Conservation (phyloP, 2,113 vertebrate genomes). For the Chunga burmeisteri region DNA sequence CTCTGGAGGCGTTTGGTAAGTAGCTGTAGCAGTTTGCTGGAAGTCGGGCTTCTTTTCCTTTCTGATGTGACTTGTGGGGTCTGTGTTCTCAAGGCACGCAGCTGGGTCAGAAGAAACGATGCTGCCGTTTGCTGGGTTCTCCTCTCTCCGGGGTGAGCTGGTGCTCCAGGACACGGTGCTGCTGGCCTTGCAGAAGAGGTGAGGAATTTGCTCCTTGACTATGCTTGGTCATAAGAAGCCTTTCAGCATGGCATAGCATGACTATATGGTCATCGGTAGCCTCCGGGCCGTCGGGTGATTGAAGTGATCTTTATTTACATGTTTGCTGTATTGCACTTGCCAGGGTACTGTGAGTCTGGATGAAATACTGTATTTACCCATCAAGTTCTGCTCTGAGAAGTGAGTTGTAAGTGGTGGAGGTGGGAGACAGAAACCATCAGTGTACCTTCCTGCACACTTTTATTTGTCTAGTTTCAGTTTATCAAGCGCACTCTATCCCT, state of each 20-base stretch:
- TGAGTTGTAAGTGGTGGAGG: neutral
- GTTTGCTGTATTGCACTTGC: neutral
- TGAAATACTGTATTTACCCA: neutral
- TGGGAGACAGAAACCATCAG: neutral
- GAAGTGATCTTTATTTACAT: neutral
- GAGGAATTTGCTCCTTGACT: neutral
- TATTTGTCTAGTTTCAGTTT: neutral
- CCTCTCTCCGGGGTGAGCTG: neutral
- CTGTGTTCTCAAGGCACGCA: neutral
- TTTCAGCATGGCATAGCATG: neutral
- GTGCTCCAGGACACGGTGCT: neutral
- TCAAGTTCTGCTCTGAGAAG: neutral
- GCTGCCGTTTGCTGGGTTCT: neutral
- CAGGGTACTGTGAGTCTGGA: neutral
- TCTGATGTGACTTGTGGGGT: neutral
- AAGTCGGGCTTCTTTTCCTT: neutral
- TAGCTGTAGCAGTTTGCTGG: neutral
- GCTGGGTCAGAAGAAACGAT: neutral
- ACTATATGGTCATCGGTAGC: neutral
- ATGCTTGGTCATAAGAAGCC: neutral
- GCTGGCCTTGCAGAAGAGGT: neutral
- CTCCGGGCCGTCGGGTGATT: neutral
- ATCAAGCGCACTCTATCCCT: neutral
- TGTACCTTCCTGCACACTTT: neutral
- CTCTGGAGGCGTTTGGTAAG: neutral